These are phyloP conservation scores for Aelia acuminata DNA, from an alignment of 2,888 invertebrate genomes.

Conservation along the genomic window DNA sequence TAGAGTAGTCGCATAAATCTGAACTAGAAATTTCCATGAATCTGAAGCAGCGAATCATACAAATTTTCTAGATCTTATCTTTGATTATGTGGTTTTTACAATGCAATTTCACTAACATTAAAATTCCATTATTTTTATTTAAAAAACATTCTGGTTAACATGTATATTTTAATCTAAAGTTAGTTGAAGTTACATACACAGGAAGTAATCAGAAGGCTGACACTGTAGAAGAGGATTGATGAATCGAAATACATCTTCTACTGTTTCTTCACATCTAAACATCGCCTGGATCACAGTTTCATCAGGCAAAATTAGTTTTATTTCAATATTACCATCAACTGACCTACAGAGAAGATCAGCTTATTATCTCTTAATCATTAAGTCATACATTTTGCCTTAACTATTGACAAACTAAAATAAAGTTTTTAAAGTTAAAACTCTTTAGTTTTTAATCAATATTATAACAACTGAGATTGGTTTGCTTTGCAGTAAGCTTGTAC, in stretches of 20 bases:
- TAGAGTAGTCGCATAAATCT: too few species aligned
- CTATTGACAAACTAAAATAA: too few species aligned
- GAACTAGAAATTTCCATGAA: too few species aligned
- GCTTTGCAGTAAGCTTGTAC: too few species aligned
- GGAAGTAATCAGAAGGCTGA: background rate
- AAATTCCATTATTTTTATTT: too few species aligned
- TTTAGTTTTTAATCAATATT: too few species aligned
- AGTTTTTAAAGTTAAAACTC: too few species aligned
- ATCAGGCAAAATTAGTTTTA: constrained; percentile 44
- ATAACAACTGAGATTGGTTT: too few species aligned
- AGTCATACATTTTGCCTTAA: background rate
- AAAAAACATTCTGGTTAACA: background rate
- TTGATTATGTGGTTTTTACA: too few species aligned
- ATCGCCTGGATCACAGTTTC: constrained; percentile 19
- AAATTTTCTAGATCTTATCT: too few species aligned
- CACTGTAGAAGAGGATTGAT: background rate
- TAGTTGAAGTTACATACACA: background rate
- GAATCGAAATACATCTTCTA: constrained; percentile 29
- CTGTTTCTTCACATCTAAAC: constrained; percentile 24
- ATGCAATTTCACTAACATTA: too few species aligned
- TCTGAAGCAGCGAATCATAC: too few species aligned
- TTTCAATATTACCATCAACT: background rate
- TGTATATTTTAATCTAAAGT: background rate
- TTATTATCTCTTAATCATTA: background rate
- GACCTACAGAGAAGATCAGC: background rate